These are phyloP conservation scores for Callyntrura guangdongensis DNA, from an alignment of 2,888 invertebrate genomes.

Conservation along the genomic window DNA sequence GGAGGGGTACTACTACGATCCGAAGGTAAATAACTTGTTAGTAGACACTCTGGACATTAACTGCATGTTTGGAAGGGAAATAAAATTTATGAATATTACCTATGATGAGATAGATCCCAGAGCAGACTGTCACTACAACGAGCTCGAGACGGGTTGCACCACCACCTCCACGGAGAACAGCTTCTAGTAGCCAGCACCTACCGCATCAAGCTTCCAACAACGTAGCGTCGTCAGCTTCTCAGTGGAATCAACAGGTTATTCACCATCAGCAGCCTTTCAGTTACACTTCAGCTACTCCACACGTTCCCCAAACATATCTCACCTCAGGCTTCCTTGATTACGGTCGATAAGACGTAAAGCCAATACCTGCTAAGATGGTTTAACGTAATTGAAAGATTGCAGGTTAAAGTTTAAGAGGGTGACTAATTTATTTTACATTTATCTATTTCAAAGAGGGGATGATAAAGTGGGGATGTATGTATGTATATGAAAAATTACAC, in stretches of 20 bases:
- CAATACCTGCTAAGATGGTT: not conserved
- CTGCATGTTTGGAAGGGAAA: too few relatives aligned
- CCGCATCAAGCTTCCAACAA: constrained; percentile 26
- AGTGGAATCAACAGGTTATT: constrained; percentile 71
- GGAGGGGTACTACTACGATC: constrained; percentile 73
- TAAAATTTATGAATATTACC: too few relatives aligned
- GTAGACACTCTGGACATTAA: too few relatives aligned
- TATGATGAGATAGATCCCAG: constrained; percentile 64
- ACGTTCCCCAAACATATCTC: constrained; percentile 57
- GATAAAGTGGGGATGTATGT: too few relatives aligned
- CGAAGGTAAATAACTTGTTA: constrained; percentile 60
- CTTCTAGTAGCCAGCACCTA: constrained; percentile 38
- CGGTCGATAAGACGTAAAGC: constrained; percentile 46
- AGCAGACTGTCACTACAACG: constrained; percentile 21
- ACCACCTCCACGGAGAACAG: constrained; percentile 54
- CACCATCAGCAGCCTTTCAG: constrained; percentile 63
- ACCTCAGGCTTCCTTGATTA: constrained; percentile 70
- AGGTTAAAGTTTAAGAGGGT: too few relatives aligned
- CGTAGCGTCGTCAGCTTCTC: not conserved
- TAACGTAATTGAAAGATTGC: too few relatives aligned
- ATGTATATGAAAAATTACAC: too few relatives aligned
- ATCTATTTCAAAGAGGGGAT: too few relatives aligned
- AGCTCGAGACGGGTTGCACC: constrained; percentile 51
- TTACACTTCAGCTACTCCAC: constrained; percentile 51
- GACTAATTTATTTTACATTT: too few relatives aligned